These are phyloP conservation scores for Heliopora coerulea DNA, from an alignment of 92 coral and sea anemone genomes.

Conservation along the genomic window DNA sequence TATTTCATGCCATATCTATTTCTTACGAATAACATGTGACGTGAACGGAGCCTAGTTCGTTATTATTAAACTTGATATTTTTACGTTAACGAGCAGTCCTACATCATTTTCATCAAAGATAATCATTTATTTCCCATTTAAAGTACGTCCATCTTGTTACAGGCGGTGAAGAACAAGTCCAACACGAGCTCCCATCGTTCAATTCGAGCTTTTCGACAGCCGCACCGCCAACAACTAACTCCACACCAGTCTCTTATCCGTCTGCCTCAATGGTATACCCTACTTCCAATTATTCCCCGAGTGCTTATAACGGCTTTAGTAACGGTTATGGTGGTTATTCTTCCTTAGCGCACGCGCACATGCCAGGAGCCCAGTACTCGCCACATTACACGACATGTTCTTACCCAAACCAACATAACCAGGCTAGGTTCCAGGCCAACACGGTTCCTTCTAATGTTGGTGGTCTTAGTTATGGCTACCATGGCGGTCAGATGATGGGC, in stretches of 20 bases:
- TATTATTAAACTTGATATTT: no score
- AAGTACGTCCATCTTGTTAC: neutral
- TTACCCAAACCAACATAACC: conserved; percentile 30
- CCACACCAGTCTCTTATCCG: conserved; percentile 38
- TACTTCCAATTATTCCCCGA: conserved; percentile 29
- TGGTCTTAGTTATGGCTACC: conserved; percentile 33
- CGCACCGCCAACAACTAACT: conserved; percentile 25
- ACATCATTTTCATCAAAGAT: no score
- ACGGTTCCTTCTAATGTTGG: conserved; percentile 27
- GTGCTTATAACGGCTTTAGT: conserved; percentile 32
- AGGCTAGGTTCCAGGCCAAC: conserved; percentile 44
- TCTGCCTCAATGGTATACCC: conserved; percentile 41
- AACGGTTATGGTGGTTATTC: conserved; percentile 36
- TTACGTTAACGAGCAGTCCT: no score
- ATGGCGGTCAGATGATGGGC: conserved; percentile 18
- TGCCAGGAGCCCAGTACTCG: conserved; percentile 37
- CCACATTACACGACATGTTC: conserved; percentile 39
- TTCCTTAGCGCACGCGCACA: conserved; percentile 33
- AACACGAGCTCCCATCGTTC: conserved; percentile 40
- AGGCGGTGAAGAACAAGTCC: conserved; percentile 27
- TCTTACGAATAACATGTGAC: no score
- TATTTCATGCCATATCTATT: no score
- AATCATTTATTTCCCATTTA: no score
- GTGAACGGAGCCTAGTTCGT: no score
- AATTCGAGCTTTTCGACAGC: conserved; percentile 40